Base-by-base conservation (phyloP, 1,140 invertebrate genomes). In the Macrotrachela quadricornifera region DNA sequence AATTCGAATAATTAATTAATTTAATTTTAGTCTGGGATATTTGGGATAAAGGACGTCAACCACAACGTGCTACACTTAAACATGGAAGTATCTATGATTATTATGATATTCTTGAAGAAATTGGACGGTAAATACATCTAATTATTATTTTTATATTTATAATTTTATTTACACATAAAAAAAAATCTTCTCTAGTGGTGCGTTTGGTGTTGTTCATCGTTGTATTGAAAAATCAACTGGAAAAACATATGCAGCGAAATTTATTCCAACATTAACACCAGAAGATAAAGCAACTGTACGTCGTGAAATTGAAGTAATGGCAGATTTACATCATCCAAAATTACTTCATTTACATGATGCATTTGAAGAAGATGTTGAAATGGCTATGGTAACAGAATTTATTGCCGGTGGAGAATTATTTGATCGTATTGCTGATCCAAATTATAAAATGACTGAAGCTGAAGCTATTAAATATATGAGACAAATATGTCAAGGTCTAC, bases 261-360 rank as follows among this genome's bases (percentile, higher is more conserved):
- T 99, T 68, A 95, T 99, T 61, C 88, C 88, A 6, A 87, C 90
- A 14, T 80, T 85, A 0, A 85, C 88, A 62, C 79, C 83, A 14
- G 81, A 86, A 76, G 92, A 97, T 69, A 97, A 95, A 64, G 83
- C 90, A 63, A 74, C 94, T 0, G 94, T 99, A 51, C 80, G 85
- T 57, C 88, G 94, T 62, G 94, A 99, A 73, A 96, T 99, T 57
- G 87, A 94, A 63, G 88, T 95, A 46, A 97, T 97, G 91, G 96
- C 95, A 68, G 85, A 95, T 62, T 70, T 97, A 1, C 87, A 96
- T 71, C 92, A 99, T 74, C 81, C 81, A 44, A 94, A 94, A 70
- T 73, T 99, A 18, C 92, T 99, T 60, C 92, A 95, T 63, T 72
- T 99, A 0, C 91, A 97, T 63, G 94, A 97, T 67, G 92, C 92